Evolutionary conservation across 2,888 invertebrate genomes (phyloP), one percentile per base, ranked within the genome.

Genomic region (Apodemia zela): DNA sequence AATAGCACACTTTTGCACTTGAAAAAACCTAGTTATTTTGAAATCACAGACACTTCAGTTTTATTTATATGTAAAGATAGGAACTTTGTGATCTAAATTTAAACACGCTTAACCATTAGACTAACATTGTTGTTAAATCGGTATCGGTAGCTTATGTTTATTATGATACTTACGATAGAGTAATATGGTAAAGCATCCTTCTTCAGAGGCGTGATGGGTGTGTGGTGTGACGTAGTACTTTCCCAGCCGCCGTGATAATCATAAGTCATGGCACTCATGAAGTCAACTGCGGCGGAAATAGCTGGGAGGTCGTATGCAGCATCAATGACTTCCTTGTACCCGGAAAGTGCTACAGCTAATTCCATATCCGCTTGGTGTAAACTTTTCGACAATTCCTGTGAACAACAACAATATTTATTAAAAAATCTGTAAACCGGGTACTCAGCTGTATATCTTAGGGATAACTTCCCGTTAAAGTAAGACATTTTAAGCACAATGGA

Each of bases 201-300:
- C 0, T 93, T 84, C 11, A 93, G 85, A 0, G 94, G 94, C 66
- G 94, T 93, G 3, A 97, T 83, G 0, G 97, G 97, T 69, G 97
- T 96, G 11, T 97, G 95, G 77, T 97, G 97, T 0, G 96, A 96
- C 0, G 97, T 96, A 67, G 89, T 90, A 17, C 93, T 86, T 78
- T 97, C 97, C 97, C 97, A 97, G n/a, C 96, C 94, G 0, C 97
- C 97, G 71, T 97, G 97, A 78, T 97, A 97, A 78, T 97, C 97
- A 71, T 97, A 97, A 0, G 95, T 94, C 97, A 97, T 97, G 0
- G 97, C 94, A 6, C 96, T 96, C 78, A 97, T 91, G 79, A 97
- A 97, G 73, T 97, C 96, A 0, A 94, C 94, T 49, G 94, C 89
- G 61, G 93, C 90, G 0, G 95, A 95, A 54, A 98, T 88, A 1